Base-by-base conservation (phyloP, 2,888 invertebrate genomes). In the Tachystola acroxantha region DNA sequence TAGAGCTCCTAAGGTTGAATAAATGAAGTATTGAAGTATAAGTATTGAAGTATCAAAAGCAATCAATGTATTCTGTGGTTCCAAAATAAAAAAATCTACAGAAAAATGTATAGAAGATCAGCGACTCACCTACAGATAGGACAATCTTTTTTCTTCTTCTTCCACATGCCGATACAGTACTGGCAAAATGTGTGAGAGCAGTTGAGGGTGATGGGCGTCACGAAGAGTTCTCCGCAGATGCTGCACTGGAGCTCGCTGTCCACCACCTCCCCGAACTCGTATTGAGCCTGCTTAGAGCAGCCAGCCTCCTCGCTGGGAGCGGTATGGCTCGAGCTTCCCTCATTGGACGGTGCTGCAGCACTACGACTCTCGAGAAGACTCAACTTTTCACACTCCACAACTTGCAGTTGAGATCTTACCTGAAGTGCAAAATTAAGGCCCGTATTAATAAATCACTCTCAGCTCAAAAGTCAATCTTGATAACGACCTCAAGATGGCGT, bases 161-260 rank as follows among this genome's bases (percentile, higher is more conserved):
- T 89, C 94, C 95, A 95, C 50, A 81, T 75, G 0, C 77, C 72
- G 40, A 94, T 93, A 56, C 95, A 94, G 52, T 89, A 85, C 42
- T 88, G 86, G 62, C 95, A 95, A 61, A 92, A 94, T 0, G 92
- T 91, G 56, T 95, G 95, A 0, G 91, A 90, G 64, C 95, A 95
- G 62, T 89, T 90, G 9, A 94, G 73, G 0, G 92, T 91, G 2
- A 89, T 90, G 0, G 94, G 91, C 62, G 88, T 81, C 0, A 94
- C 87, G 62, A 93, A 93, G 6, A 94, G 75, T 65, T 94, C 94
- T 12, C 91, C 90, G 57, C 94, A 94, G 36, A 95, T 91, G 44
- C 91, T 90, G 64, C 94, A 94, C 50, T 92, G 91, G 14, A 94
- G 74, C 59, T 94, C 94, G 50, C 88, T 88, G 54, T 94, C 91